Evolutionary conservation across 2,888 invertebrate genomes (phyloP), one percentile per base, ranked within the genome.

Genomic region (Phortica okadai): DNA sequence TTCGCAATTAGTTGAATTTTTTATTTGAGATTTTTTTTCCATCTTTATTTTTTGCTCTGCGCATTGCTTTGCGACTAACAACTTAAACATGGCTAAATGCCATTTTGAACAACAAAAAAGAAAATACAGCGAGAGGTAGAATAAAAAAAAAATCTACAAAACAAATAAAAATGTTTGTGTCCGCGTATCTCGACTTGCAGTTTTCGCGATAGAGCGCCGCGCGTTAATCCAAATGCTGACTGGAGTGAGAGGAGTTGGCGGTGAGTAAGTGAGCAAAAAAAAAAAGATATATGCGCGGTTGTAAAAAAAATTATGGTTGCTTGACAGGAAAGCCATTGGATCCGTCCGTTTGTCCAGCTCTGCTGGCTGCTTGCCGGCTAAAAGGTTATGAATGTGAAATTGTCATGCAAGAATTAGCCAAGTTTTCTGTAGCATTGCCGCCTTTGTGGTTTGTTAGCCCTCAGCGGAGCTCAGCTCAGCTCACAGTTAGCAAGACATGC

Each of bases 361-460:
- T 1, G 11, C n/a, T n/a, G 70, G 69, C 66, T 42, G 44, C 25
- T 56, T 70, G 78, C 73, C 76, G 59, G 82, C 82, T 82, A 85
- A 87, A 86, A 85, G 85, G 88, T 90, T 90, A 90, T 89, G 89
- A 90, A 90, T 90, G 90, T 88, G 90, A 82, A 87, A 85, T 89
- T 90, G 90, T 89, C 90, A 90, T 90, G 90, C 90, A 86, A 90
- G 90, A 90, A 89, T 90, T 90, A 89, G 88, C 87, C 83, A 84
- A 85, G 86, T 88, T 87, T 14, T 50, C 10, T 50, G 50, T 85
- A 74, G 79, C 67, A 67, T 44, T 50, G 10, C 50, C 50, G 50
- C 50, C 50, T 50, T 14, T 50, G 50, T 50, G 50, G 10, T 2
- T 50, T 50, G 44, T 4, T 7, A 16, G 56, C 56, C 11, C 70